A percentile compares a stretch with the other conserved stretches of the same genome.
Conservation (phyloP, 1,140 invertebrate genomes). For the Sarcophaga peregrina region DNA sequence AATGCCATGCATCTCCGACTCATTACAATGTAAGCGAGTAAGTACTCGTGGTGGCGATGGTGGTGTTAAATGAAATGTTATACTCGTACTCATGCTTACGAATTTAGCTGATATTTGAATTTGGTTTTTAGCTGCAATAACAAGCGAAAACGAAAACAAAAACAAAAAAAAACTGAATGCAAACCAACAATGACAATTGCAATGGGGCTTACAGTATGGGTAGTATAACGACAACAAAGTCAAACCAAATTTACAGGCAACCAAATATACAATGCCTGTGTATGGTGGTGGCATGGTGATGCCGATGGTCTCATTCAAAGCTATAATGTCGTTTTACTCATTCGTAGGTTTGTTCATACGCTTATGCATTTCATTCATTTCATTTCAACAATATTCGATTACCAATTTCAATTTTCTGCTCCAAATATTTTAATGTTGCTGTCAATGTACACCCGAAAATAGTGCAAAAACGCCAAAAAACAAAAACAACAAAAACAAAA, state of each 20-base stretch:
- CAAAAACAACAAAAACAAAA: neutral
- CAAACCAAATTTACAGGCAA: constrained; percentile 5
- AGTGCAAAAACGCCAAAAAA: neutral
- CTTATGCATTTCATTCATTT: constrained; percentile 2
- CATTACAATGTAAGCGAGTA: neutral
- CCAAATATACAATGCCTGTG: neutral
- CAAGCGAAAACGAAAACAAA: too few relatives aligned
- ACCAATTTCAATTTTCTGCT: constrained; percentile 42
- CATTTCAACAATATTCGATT: constrained; percentile 35
- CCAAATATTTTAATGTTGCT: constrained; percentile 38
- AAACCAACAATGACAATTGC: neutral
- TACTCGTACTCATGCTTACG: neutral
- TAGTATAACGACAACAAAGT: neutral
- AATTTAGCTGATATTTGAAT: constrained; percentile 14
- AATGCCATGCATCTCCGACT: too few relatives aligned
- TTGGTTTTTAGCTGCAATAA: neutral
- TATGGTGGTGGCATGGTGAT: too few relatives aligned
- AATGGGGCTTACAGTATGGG: too few relatives aligned
- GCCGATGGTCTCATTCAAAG: too few relatives aligned
- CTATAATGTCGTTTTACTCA: neutral
- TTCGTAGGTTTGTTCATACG: neutral
- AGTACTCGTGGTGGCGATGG: neutral
- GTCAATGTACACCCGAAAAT: constrained; percentile 7
- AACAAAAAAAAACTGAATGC: neutral
- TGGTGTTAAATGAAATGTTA: constrained; percentile 7